These are phyloP conservation scores for Mesopsocus fuscifrons DNA, from an alignment of 2,888 invertebrate genomes.

Conservation along the genomic window DNA sequence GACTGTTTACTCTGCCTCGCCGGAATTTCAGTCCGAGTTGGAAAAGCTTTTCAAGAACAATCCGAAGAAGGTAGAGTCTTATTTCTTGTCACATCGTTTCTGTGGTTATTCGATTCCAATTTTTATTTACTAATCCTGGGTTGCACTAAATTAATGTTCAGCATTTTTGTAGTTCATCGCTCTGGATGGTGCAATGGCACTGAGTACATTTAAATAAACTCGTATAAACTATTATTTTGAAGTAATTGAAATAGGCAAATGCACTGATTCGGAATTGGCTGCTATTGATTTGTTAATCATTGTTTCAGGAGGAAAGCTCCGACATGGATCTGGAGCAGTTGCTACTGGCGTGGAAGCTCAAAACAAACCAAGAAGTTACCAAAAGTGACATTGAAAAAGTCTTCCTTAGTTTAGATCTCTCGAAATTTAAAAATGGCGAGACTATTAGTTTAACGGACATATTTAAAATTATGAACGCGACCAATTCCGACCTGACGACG, in stretches of 20 bases:
- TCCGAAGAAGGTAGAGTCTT: neutral
- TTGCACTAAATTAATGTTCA: no score
- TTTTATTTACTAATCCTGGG: no score
- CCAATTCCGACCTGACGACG: constrained; percentile 15
- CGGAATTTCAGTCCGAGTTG: constrained; percentile 1
- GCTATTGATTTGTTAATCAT: no score
- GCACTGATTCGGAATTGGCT: no score
- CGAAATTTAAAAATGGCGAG: constrained; percentile 8
- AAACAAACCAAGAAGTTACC: constrained; percentile 9
- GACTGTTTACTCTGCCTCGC: neutral
- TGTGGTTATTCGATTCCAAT: no score
- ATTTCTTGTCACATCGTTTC: no score
- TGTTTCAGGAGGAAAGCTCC: constrained; percentile 1
- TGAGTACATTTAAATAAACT: no score
- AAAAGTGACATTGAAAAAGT: constrained; percentile 8
- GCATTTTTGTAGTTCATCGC: no score
- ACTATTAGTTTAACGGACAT: constrained; percentile 7
- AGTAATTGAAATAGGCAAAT: no score
- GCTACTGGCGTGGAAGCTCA: constrained; percentile 6
- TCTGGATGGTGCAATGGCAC: no score
- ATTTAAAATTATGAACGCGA: constrained; percentile 1
- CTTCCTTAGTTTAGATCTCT: constrained; percentile 5
- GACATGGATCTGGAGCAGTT: constrained; percentile 6
- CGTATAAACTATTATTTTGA: no score
- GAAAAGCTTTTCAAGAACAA: constrained; percentile 4